phyloP scores from a whole-genome alignment of 2,797 vertebrate species.

The Tinamus major region DNA sequence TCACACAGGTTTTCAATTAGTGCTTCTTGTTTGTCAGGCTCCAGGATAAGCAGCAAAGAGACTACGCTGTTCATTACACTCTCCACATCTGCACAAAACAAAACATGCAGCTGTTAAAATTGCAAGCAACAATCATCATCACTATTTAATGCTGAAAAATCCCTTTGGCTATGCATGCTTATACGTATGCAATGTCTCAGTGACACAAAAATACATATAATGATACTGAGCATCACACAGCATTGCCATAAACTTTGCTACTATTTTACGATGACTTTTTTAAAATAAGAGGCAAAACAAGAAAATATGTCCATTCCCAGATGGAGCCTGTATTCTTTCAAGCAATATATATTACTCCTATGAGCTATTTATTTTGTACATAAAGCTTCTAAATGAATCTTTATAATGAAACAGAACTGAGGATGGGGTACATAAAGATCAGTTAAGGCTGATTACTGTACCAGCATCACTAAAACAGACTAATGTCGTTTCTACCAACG shows the following conservation, averaged over 20 bases:
- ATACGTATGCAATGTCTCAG: no score
- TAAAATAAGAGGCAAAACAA: not conserved
- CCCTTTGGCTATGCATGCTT: not conserved
- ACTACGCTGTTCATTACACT: constrained; percentile 99
- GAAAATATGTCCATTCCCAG: not conserved
- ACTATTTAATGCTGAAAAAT: not conserved
- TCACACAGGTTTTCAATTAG: constrained; percentile 97
- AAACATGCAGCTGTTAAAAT: not conserved
- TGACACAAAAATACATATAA: not conserved
- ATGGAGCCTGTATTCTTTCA: not conserved
- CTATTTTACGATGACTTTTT: not conserved
- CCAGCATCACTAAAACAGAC: not conserved
- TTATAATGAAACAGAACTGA: not conserved
- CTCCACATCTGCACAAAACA: constrained; percentile 89
- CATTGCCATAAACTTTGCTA: not conserved
- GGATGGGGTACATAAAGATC: not conserved
- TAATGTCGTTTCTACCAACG: not conserved
- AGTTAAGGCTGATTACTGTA: not conserved
- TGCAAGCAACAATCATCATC: not conserved
- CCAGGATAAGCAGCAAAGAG: constrained; percentile 94
- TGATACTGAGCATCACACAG: not conserved
- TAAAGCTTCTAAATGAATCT: not conserved
- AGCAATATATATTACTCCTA: not conserved
- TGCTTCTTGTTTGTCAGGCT: constrained; percentile 95
- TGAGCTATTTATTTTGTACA: not conserved